Base-by-base conservation (phyloP, 2,888 invertebrate species). In the Myathropa florea region DNA sequence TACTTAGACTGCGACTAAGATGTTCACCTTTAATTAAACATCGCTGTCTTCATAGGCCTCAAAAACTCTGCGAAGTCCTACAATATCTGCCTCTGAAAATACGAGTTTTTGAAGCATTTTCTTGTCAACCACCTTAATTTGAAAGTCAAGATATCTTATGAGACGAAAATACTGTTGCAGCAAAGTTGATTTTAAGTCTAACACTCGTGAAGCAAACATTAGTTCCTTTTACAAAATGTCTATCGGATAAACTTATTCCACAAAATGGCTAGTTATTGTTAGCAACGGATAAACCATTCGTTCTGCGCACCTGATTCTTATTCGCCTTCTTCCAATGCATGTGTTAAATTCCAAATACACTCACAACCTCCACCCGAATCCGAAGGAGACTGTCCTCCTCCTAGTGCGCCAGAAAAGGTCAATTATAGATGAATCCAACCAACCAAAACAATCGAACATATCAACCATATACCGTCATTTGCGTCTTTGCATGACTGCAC, bases 401-500 rank as follows among this genome's bases (percentile, higher is more conserved):
- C 67, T 21, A 14, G 23, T 36, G 70, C 60, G 39, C 21, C 61
- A 78, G 55, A 78, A 82, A 86, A 86, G 73, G 57, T 46, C 75
- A 86, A 75, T 71, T 79, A 83, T 71, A 75, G 86, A 83, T 24
- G 75, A 33, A 79, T 76, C 30, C 83, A 86, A 28, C 91, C 91
- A 90, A 91, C 90, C 91, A 90, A 90, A 91, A 91, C 91, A 89
- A 88, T 88, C 84, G 88, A 88, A 83, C 61, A 81, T 61, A 75
- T 78, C 64, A 68, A 77, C 33, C 23, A 61, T 55, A 59, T 83
- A 57, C 36, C 81, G 59, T 75, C 72, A 72, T 53, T 59, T 39
- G 18, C 60, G 83, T 89, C 89, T 90, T 88, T 89, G 91, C 90
- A 89, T 91, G 89, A 91, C 90, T 91, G 91, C 91, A 90, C 90